These are phyloP conservation scores for Pocillopora grandis DNA, from an alignment of 92 coral and sea anemone genomes.

Conservation along the genomic window DNA sequence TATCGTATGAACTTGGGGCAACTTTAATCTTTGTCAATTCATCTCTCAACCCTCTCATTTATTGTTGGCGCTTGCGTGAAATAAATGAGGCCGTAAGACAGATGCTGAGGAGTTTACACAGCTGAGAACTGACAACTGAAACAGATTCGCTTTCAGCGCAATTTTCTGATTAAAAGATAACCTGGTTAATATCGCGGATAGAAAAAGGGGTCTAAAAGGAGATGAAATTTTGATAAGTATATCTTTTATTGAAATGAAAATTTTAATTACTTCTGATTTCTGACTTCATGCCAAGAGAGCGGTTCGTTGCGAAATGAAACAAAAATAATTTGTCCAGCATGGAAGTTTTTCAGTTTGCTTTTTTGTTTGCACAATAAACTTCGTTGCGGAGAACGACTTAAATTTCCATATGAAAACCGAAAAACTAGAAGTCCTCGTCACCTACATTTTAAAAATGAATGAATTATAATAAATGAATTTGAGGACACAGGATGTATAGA, in stretches of 20 bases:
- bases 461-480: too few species aligned
- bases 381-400: not conserved
- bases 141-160: too few species aligned
- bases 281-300: not conserved
- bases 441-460: not conserved
- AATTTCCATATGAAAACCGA: not conserved
- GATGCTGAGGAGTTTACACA: not conserved
- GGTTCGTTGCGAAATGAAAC: not conserved
- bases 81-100: slow-evolving; percentile 34
- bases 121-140: not conserved
- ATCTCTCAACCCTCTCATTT: slow-evolving; percentile 33
- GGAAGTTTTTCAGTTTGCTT: not conserved
- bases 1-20: slow-evolving; percentile 29
- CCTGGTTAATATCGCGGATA: not conserved
- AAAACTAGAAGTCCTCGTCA: not conserved
- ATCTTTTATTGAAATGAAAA: not conserved
- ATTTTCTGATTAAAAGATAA: not conserved
- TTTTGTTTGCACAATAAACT: not conserved
- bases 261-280: not conserved
- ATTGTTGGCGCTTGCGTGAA: slow-evolving; percentile 44
- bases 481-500: not conserved
- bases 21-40: slow-evolving; percentile 39
- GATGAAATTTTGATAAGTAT: not conserved
- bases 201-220: too few species aligned
- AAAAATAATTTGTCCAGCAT: not conserved